phyloP scores from a whole-genome alignment of 2,113 vertebrate genomes.

The Thalassoma bifasciatum region DNA sequence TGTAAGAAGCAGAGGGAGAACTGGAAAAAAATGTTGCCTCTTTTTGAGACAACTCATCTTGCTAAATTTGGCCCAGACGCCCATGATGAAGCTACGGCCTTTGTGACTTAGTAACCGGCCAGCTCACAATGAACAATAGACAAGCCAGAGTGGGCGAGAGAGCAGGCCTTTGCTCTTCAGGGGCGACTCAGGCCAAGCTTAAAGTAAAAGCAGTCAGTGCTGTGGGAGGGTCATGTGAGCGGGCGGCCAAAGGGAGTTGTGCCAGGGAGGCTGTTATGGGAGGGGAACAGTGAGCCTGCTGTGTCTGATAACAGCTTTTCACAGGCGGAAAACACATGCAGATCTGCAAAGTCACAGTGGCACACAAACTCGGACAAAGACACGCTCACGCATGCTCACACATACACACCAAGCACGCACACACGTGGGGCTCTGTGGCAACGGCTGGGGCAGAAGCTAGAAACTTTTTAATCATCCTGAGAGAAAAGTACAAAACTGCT shows the following conservation, averaged over 20 bases:
- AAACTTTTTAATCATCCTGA: too few species aligned
- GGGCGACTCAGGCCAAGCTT: conserved; percentile 50
- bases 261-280: conserved; percentile 62
- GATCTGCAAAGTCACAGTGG: conserved; percentile 43
- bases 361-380: conserved; percentile 42
- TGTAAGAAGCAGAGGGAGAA: neutral
- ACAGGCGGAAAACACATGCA: conserved; percentile 50
- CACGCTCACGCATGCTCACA: conserved; percentile 9
- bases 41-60: conserved; percentile 19
- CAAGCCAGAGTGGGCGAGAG: conserved; percentile 53
- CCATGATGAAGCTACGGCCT: conserved; percentile 26
- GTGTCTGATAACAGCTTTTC: conserved; percentile 78
- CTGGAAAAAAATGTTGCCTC: conserved; percentile 29
- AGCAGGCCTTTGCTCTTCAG: conserved; percentile 69
- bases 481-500: too few species aligned
- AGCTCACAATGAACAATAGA: conserved; percentile 74
- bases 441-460: too few species aligned
- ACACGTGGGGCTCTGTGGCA: too few species aligned
- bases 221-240: conserved; percentile 77
- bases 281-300: conserved; percentile 75
- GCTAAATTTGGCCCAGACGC: conserved; percentile 13
- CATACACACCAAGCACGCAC: neutral
- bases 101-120: conserved; percentile 24
- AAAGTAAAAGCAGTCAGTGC: conserved; percentile 63
- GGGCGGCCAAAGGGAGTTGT: conserved; percentile 52